Base-by-base conservation (phyloP, 2,888 invertebrate genomes). In the Drosophila yooni region DNA sequence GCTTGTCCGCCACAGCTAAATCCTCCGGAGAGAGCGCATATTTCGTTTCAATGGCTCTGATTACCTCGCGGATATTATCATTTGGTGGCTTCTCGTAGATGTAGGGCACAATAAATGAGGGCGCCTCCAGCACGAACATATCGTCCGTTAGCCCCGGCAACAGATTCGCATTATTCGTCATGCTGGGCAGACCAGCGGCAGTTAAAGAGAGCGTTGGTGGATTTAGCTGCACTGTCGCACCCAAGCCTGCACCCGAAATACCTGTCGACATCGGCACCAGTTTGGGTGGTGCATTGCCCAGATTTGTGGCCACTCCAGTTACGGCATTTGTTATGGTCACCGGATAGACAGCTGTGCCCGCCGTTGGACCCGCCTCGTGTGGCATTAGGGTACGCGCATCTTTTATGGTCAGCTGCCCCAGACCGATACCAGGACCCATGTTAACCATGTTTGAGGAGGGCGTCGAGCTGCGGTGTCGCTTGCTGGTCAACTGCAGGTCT, bases 71-170 rank as follows among this genome's bases (percentile, higher is more conserved):
- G 75, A 98, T 95, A 67, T 96, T 96, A 87, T 96, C 96, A 7
- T 96, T 92, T 1, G 98, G 97, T 13, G 97, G 97, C 92, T 98
- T 98, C 92, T 98, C 98, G 93, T 98, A 98, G 29, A 98, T 97
- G 92, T 98, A 98, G 54, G 98, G 98, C 82, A 98, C 98, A 91
- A 98, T 97, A 91, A 98, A 98, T 29, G 97, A 98, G 8, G 98
- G 98, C 34, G 98, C 98, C 93, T 98, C 98, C 13, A 98, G 96
- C 15, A 98, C 97, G 92, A 96, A 98, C 96, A 98, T 98, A 87
- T 98, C 97, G 92, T 98, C 98, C 27, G 97, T 97, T 31, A 98
- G 93, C 10, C 97, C 96, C 0, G 97, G 97, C 82, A 98, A 92
- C 76, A 97, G 95, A 40, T 95, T 95, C 46, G 95, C 94, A 92